phyloP scores from a whole-genome alignment of 2,888 invertebrate species.

The Cerastis leucographa region DNA sequence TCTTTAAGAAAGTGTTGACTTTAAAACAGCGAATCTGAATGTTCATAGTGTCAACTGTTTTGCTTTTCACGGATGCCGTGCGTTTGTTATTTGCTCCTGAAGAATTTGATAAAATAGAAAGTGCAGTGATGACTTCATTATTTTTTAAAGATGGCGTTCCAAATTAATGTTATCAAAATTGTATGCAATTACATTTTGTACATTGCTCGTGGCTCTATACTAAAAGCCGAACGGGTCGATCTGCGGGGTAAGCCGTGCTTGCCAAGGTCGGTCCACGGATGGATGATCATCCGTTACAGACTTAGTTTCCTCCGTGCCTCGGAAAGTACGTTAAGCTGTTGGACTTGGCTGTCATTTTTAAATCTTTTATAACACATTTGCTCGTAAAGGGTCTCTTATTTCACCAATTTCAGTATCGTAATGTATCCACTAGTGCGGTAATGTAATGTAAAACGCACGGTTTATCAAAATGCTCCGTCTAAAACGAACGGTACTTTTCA shows the following conservation, averaged over 20 bases:
- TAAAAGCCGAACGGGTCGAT: background rate
- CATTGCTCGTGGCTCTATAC: background rate
- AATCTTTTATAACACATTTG: too few species aligned
- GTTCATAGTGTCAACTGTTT: constrained; percentile 34
- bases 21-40: constrained; percentile 27
- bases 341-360: background rate
- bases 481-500: too few species aligned
- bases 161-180: background rate
- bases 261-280: background rate
- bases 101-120: constrained; percentile 41
- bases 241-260: background rate
- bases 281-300: background rate
- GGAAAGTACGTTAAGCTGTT: background rate
- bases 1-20: constrained; percentile 60
- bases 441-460: too few species aligned
- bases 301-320: background rate
- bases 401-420: too few species aligned
- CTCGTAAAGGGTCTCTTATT: too few species aligned
- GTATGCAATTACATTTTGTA: background rate
- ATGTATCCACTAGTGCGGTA: too few species aligned
- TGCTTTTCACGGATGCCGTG: constrained; percentile 26
- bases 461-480: too few species aligned
- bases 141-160: background rate
- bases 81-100: constrained; percentile 24
- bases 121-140: background rate